A percentile compares a stretch with the other conserved stretches of the same genome.
These are phyloP conservation scores for Clusia tigrina DNA, from an alignment of 2,888 invertebrate species.

Conservation along the genomic window DNA sequence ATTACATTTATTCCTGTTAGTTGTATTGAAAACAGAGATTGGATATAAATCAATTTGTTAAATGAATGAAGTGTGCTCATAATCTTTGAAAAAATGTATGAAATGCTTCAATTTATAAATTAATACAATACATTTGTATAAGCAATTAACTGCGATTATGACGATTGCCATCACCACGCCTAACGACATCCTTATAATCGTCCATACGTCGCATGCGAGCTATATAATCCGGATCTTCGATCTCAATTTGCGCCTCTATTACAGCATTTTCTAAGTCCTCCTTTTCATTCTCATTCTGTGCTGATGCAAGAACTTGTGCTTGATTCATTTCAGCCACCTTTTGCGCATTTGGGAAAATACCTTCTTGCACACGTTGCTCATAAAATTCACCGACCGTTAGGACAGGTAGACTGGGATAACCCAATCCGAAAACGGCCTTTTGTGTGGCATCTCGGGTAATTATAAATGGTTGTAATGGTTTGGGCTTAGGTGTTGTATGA, in stretches of 20 bases:
- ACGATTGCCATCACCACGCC: slow-evolving; percentile 88
- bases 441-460: slow-evolving; percentile 88
- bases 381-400: slow-evolving; percentile 96
- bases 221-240: slow-evolving; percentile 76
- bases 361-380: slow-evolving; percentile 81
- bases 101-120: too few species aligned
- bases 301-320: slow-evolving; percentile 54
- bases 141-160: slow-evolving; percentile 74
- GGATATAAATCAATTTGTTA: too few species aligned
- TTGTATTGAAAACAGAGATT: too few species aligned
- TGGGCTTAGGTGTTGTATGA: slow-evolving; percentile 35
- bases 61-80: too few species aligned
- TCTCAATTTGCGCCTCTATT: slow-evolving; percentile 71
- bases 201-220: slow-evolving; percentile 76
- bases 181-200: slow-evolving; percentile 87
- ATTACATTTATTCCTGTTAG: too few species aligned
- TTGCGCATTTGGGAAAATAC: slow-evolving; percentile 70
- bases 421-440: slow-evolving; percentile 91
- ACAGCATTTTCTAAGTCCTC: slow-evolving; percentile 67
- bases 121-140: slow-evolving; percentile 13
- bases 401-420: slow-evolving; percentile 92
- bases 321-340: slow-evolving; percentile 58
- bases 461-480: slow-evolving; percentile 80
- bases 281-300: slow-evolving; percentile 69
- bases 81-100: too few species aligned